Percentiles rank a stretch among this genome's conserved stretches.
Evolutionary conservation across 2,113 vertebrate genomes (phyloP).

Genomic region (Hydrochoerus hydrochaeris): DNA sequence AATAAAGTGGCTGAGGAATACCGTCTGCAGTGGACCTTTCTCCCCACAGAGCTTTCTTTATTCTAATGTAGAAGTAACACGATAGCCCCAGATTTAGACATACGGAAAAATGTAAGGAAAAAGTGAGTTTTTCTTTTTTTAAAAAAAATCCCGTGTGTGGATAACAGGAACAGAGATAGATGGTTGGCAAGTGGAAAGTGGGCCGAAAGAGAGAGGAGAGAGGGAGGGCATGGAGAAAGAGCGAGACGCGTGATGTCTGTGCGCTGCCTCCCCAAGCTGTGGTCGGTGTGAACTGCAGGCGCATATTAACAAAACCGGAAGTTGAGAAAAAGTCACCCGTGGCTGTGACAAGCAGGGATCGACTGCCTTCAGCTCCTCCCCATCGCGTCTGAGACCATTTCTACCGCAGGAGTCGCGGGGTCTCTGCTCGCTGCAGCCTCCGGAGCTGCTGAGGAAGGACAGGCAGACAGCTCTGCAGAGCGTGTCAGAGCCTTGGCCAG

Average conservation of each 20-base stretch:
- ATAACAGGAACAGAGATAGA: neutral
- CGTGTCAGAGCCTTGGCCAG: accelerated
- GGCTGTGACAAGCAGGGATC: neutral
- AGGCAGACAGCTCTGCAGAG: neutral
- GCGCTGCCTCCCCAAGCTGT: neutral
- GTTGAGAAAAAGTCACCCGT: neutral
- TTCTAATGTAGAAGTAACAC: neutral
- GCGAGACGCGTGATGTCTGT: no score
- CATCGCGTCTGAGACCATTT: neutral
- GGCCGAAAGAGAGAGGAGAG: neutral
- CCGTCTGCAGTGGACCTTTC: neutral
- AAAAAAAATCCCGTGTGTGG: neutral
- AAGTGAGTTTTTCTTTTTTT: neutral
- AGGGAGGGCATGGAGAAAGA: neutral
- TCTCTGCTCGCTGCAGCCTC: neutral
- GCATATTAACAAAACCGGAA: neutral
- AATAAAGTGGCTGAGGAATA: neutral
- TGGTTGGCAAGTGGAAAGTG: neutral
- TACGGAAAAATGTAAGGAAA: neutral
- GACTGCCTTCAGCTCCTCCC: neutral
- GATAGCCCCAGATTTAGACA: neutral
- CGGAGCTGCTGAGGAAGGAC: neutral
- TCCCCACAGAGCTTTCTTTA: neutral
- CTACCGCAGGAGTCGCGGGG: neutral
- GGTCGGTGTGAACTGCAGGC: neutral